phyloP scores from a whole-genome alignment of 1,140 invertebrate genomes.

The Drosophila pseudoobscura region DNA sequence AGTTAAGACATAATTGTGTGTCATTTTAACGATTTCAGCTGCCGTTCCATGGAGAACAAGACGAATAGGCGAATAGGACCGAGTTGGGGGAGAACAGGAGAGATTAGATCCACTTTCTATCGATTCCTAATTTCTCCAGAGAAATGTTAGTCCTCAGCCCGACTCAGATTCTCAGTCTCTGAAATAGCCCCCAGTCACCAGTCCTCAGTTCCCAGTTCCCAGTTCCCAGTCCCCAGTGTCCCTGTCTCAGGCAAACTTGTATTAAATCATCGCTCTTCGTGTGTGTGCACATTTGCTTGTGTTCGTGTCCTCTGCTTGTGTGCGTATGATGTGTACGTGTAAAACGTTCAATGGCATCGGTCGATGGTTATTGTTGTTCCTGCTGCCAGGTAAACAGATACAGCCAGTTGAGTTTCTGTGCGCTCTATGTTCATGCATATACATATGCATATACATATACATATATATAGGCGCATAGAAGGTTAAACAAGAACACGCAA shows the following conservation, averaged over 20 bases:
- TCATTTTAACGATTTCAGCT: conserved; percentile 59
- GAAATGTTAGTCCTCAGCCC: conserved; percentile 35
- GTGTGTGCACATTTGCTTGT: background rate
- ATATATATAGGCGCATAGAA: too few relatives aligned
- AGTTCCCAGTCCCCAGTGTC: conserved; percentile 10
- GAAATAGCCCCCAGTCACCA: background rate
- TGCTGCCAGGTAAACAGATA: conserved; percentile 25
- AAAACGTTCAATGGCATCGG: conserved; percentile 70
- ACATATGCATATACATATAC: too few relatives aligned
- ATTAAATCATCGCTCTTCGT: conserved; percentile 59
- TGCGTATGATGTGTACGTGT: conserved; percentile 25
- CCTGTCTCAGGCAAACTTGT: conserved; percentile 12
- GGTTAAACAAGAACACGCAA: too few relatives aligned
- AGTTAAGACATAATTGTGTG: conserved; percentile 72
- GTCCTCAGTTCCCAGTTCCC: background rate
- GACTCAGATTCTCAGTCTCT: conserved; percentile 18
- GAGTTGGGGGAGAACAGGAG: conserved; percentile 9
- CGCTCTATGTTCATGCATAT: conserved; percentile 4
- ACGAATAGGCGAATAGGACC: conserved; percentile 25
- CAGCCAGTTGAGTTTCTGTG: conserved; percentile 47
- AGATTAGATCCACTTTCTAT: conserved; percentile 39
- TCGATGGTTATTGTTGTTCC: conserved; percentile 32
- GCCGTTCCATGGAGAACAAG: conserved; percentile 13
- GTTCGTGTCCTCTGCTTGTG: background rate
- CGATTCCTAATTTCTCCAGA: conserved; percentile 52